phyloP scores from a whole-genome alignment of 2,888 invertebrate genomes.

The Noctua janthe region DNA sequence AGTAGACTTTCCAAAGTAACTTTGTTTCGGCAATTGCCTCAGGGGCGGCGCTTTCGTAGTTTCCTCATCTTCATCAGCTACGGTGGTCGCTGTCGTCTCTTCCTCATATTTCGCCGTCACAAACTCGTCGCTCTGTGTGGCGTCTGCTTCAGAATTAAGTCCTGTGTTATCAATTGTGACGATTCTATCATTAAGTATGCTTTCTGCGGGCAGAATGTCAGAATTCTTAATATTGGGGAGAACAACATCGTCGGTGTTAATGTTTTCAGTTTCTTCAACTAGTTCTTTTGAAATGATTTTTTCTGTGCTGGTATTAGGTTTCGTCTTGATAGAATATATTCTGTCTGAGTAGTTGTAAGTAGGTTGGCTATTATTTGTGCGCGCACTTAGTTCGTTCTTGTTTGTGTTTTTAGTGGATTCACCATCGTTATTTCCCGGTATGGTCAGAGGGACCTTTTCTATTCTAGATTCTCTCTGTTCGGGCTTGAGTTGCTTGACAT shows the following conservation, averaged over 20 bases:
- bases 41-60: constrained; percentile 70
- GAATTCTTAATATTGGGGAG: constrained; percentile 18
- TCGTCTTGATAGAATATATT: constrained; percentile 55
- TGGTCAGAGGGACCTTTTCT: constrained; percentile 75
- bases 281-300: constrained; percentile 16
- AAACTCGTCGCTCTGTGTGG: constrained; percentile 63
- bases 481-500: constrained; percentile 76
- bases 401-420: constrained; percentile 6
- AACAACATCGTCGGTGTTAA: constrained; percentile 12
- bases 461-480: constrained; percentile 72
- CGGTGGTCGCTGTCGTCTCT: constrained; percentile 64
- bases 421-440: constrained; percentile 63
- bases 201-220: constrained; percentile 58
- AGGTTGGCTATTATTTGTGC: constrained; percentile 20
- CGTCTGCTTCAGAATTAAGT: constrained; percentile 64
- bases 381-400: constrained; percentile 14
- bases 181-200: constrained; percentile 40
- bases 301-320: constrained; percentile 51
- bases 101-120: constrained; percentile 69
- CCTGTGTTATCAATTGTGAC: constrained; percentile 56
- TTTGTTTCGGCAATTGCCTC: constrained; percentile 78
- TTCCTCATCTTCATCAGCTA: constrained; percentile 52
- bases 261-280: constrained; percentile 11
- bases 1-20: constrained; percentile 76
- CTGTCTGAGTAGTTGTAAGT: constrained; percentile 57